Percentiles rank a stretch among this genome's conserved stretches.
These are phyloP conservation scores for Ibidorhyncha struthersii DNA, from an alignment of 2,113 vertebrate species.

Conservation along the genomic window DNA sequence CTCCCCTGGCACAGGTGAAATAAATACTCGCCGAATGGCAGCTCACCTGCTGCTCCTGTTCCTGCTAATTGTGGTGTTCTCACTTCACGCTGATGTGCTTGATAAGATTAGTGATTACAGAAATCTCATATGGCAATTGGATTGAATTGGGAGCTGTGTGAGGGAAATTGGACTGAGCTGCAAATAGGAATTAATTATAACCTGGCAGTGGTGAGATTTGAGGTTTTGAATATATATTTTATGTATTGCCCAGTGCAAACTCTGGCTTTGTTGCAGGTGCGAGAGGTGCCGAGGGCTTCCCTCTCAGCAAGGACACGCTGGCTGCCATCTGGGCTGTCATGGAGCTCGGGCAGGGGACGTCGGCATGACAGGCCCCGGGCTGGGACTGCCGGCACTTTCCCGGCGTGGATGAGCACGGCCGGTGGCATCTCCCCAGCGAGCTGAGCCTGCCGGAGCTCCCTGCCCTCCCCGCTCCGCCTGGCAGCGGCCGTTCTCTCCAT, in stretches of 20 bases:
- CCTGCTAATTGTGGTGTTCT: slow-evolving; percentile 29
- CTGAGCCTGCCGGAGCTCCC: background rate
- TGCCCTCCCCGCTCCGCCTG: background rate
- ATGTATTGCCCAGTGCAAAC: background rate
- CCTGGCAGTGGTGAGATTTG: background rate
- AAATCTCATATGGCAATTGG: background rate
- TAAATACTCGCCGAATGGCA: background rate
- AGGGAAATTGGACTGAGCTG: slow-evolving; percentile 31
- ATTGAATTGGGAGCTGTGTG: background rate
- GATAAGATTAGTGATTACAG: slow-evolving; percentile 34
- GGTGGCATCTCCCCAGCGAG: background rate
- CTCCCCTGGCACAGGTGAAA: background rate
- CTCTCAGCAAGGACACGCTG: fast-evolving
- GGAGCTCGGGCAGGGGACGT: background rate
- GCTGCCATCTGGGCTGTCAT: fast-evolving
- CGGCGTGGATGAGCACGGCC: fast-evolving
- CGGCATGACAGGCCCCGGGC: fast-evolving
- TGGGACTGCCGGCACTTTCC: background rate
- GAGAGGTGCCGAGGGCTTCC: background rate
- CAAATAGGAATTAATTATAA: slow-evolving; percentile 32
- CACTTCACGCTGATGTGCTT: background rate
- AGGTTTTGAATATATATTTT: background rate
- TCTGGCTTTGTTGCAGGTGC: fast-evolving
- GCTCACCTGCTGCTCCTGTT: background rate
- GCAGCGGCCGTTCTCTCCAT: slow-evolving; percentile 27